Base-by-base conservation (phyloP, 2,888 invertebrate genomes). In the Hedychridium roseum region DNA sequence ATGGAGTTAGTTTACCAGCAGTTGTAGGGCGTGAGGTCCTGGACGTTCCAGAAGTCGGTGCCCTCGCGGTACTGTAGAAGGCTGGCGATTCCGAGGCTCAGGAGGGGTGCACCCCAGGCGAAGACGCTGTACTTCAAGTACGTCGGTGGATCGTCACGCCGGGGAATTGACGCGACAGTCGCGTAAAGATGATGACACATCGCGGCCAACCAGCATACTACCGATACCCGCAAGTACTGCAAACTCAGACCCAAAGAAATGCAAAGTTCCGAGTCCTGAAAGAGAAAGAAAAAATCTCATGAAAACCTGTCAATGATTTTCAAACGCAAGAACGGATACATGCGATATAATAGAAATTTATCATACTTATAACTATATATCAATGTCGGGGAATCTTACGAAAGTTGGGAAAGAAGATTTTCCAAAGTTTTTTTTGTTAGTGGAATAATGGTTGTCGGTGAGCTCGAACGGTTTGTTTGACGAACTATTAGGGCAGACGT, bases 171-270 rank as follows among this genome's bases (percentile, higher is more conserved):
- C 12, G 77, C 74, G 1, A 78, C 76, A 9, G 75, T 77, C 30
- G 81, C 79, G 74, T 85, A 84, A 71, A 87, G 82, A 70, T 88
- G 86, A 73, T 85, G 85, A 14, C 86, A 83, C 82, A 88, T 87
- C 11, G 85, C 83, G 43, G 86, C 81, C 75, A 88, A 81, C 88
- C 88, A 88, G 61, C 86, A 86, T 51, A 87, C 84, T 9, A 86
- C 84, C 35, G 86, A 84, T 41, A 88, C 80, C 45, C 87, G 82
- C 26, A 86, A 80, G 66, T 86, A 88, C 65, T 88, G 87, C 41
- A 88, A 78, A 2, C 85, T 83, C 55, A 87, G 80, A 2, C 86
- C 85, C 43, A 88, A 78, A 2, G 85, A 82, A 70, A 82, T 79
- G 66, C 86, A 87, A 39, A 86, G 71, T 64, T 85, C 84, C 1